Evolutionary conservation across 1,140 invertebrate species (phyloP), one percentile per base, ranked within the genome.

Genomic region (Globodera rostochiensis): DNA sequence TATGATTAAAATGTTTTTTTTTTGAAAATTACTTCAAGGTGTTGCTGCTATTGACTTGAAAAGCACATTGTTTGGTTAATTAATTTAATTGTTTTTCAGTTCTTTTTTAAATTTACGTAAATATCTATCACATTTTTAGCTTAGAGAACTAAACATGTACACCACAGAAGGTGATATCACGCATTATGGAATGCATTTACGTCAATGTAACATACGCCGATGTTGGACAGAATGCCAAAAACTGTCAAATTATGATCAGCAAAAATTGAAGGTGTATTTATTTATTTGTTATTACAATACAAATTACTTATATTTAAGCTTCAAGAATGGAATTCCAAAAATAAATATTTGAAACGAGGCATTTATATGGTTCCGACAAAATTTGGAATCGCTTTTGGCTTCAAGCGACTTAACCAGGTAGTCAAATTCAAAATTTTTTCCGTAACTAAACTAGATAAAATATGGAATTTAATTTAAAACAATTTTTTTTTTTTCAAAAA

Each of bases 291-390:
- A 36, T 36, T 36, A 36, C 36, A 36, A 36, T 36, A 36, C 36
- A 36, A 36, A 36, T 0, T 36, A 36, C 36, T 36, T 36, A 36
- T 36, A 83, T 83, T 89, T 70, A 88, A 92, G 80, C 90, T 96
- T 46, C 91, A 93, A 46, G 85, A 91, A 81, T 96, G 94, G 83
- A 97, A 97, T 87, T 94, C 93, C 81, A 90, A 94, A 87, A 93
- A 96, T 89, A 92, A 94, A 57, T 97, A 94, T 92, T 93, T 93
- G 85, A 98, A 98, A 90, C 93, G 95, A 25, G 96, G 96, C 11
- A 92, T 98, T 4, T 91, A 93, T 0, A 88, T 96, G 6, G 92
- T 96, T n/a, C 95, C 96, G 46, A 94, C 94, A 0, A 96, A 94
- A 91, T 98, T 94, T 90, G 95, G 95, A 1, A 94, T 97, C 79